These are phyloP conservation scores for Pangasius mekongensis DNA, from an alignment of 2,797 vertebrate species.

Conservation along the genomic window DNA sequence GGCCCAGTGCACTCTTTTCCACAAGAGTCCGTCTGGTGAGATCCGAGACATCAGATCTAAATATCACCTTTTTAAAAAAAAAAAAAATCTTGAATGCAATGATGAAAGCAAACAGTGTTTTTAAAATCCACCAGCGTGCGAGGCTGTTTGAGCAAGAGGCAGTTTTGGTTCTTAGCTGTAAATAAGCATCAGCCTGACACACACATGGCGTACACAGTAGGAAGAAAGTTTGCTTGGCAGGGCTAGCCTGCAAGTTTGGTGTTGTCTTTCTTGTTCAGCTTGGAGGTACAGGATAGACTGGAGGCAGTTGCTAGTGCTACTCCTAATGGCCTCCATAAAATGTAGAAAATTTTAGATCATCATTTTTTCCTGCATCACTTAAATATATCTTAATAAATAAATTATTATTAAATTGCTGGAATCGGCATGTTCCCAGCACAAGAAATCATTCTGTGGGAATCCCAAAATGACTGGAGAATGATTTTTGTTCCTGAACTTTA, in stretches of 20 bases:
- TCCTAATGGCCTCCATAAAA: background rate
- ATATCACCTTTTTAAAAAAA: background rate
- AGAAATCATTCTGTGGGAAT: background rate
- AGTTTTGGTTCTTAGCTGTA: too few relatives aligned
- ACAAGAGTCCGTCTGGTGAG: conserved; percentile 35
- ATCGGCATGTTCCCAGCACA: background rate
- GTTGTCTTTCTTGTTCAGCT: background rate
- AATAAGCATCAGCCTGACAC: background rate
- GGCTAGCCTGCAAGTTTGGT: too few relatives aligned
- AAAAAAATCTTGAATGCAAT: background rate
- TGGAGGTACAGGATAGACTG: background rate
- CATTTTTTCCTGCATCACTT: background rate
- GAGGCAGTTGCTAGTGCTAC: background rate
- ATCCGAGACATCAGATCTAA: background rate
- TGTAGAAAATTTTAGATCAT: background rate
- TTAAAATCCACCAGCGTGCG: background rate
- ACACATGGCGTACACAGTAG: too few relatives aligned
- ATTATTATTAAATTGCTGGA: background rate
- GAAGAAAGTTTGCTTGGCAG: background rate
- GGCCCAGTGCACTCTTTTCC: background rate
- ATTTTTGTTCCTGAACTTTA: background rate
- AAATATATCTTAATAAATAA: background rate
- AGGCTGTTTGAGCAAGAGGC: too few relatives aligned
- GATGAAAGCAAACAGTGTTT: background rate
- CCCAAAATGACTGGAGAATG: background rate